Evolutionary conservation across 2,797 vertebrate species (phyloP).

Genomic region (Anguilla obscura): DNA sequence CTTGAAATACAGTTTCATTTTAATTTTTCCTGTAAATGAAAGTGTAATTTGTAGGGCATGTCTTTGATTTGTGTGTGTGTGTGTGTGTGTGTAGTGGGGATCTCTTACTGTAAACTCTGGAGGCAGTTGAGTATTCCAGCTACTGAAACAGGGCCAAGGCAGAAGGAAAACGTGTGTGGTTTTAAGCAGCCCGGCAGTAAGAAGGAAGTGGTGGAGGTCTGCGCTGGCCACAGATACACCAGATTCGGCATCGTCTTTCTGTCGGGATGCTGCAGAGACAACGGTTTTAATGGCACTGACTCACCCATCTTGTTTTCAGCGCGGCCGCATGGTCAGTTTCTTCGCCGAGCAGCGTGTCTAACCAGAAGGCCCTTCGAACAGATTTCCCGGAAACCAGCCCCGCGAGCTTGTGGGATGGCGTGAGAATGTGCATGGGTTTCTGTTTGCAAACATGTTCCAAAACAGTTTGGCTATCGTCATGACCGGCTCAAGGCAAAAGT

Average conservation of each 20-base stretch:
- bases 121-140: constrained; percentile 52
- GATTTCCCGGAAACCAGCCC: constrained; percentile 46
- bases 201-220: constrained; percentile 78
- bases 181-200: constrained; percentile 70
- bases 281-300: constrained; percentile 75
- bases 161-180: constrained; percentile 67
- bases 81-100: not conserved
- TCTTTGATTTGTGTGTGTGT: not conserved
- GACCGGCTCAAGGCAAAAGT: not conserved
- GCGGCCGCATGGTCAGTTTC: constrained; percentile 59
- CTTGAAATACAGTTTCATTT: not conserved
- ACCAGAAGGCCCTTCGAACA: constrained; percentile 70
- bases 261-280: constrained; percentile 73
- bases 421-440: constrained; percentile 53
- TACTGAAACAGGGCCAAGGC: constrained; percentile 53
- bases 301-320: constrained; percentile 69
- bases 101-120: constrained; percentile 53
- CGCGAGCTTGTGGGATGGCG: constrained; percentile 51
- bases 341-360: constrained; percentile 65
- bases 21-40: not conserved
- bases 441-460: constrained; percentile 39
- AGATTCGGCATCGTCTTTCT: constrained; percentile 73
- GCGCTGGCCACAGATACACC: constrained; percentile 76
- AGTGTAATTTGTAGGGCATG: not conserved
- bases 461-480: constrained; percentile 46